Percentiles rank a stretch among this genome's conserved stretches.
Evolutionary conservation across 1,140 invertebrate genomes (phyloP).

Genomic region (Melitaea cinxia): DNA sequence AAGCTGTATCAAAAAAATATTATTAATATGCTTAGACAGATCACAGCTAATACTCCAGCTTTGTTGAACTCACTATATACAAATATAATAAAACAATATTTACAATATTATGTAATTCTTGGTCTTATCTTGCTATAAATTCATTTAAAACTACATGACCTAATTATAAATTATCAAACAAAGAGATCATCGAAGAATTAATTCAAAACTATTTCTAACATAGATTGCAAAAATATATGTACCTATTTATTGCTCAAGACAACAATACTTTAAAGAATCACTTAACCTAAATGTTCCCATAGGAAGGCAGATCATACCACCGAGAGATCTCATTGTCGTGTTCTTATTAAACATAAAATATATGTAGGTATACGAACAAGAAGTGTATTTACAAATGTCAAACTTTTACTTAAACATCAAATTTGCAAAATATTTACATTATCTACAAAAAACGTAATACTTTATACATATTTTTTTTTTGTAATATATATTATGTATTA

Average conservation of each 20-base stretch:
- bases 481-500: no score
- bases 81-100: background rate
- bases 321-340: background rate
- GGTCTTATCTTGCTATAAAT: background rate
- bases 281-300: constrained; percentile 12
- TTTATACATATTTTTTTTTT: no score
- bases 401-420: background rate
- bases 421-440: no score
- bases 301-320: constrained; percentile 14
- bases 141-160: background rate
- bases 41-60: constrained; percentile 25
- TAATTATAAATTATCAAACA: background rate
- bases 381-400: background rate
- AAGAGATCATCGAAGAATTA: constrained; percentile 1
- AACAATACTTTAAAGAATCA: constrained; percentile 8
- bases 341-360: background rate
- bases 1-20: constrained; percentile 20
- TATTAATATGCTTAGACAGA: constrained; percentile 19
- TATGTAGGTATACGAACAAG: background rate
- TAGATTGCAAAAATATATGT: background rate
- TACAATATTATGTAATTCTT: background rate
- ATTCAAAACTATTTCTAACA: background rate
- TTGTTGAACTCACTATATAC: constrained; percentile 22
- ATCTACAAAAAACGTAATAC: no score
- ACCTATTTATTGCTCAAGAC: background rate